Conservation (phyloP, 2,888 invertebrate genomes). For the Ophion obscuratus region DNA sequence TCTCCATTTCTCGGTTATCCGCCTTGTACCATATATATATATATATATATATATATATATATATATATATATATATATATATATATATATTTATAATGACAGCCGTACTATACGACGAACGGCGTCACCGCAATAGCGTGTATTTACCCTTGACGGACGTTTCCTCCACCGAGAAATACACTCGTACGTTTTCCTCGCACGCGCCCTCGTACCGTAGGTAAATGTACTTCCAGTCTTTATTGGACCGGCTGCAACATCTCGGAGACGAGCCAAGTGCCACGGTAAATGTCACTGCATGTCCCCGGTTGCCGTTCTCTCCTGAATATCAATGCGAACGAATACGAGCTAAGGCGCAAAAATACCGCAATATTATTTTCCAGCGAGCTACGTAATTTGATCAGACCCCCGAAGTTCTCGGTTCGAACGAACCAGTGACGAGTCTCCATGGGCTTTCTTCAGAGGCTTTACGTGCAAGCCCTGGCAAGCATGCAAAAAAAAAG, state of each 20-base stretch:
- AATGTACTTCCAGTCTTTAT: constrained; percentile 61
- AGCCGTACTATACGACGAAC: background rate
- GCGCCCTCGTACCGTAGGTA: constrained; percentile 32
- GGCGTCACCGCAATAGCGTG: constrained; percentile 41
- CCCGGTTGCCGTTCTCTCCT: constrained; percentile 42
- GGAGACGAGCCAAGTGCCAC: constrained; percentile 59
- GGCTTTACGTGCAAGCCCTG: too few relatives aligned
- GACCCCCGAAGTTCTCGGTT: background rate
- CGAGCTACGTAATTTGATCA: constrained; percentile 26
- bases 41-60: background rate
- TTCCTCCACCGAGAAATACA: constrained; percentile 30
- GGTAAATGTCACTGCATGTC: constrained; percentile 55
- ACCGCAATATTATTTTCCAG: constrained; percentile 28
- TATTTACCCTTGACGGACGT: constrained; percentile 42
- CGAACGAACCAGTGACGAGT: background rate
- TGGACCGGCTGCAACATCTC: constrained; percentile 50
- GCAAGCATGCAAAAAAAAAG: too few relatives aligned
- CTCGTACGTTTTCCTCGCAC: constrained; percentile 57
- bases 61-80: background rate
- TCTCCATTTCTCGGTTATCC: constrained; percentile 22
- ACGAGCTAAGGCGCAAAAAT: constrained; percentile 27
- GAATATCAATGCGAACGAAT: constrained; percentile 52
- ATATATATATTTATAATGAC: background rate
- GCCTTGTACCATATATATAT: background rate
- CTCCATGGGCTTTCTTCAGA: background rate